A percentile compares a stretch with the other conserved stretches of the same genome.
phyloP scores from a whole-genome alignment of 2,888 invertebrate genomes.

The Tuta absoluta region DNA sequence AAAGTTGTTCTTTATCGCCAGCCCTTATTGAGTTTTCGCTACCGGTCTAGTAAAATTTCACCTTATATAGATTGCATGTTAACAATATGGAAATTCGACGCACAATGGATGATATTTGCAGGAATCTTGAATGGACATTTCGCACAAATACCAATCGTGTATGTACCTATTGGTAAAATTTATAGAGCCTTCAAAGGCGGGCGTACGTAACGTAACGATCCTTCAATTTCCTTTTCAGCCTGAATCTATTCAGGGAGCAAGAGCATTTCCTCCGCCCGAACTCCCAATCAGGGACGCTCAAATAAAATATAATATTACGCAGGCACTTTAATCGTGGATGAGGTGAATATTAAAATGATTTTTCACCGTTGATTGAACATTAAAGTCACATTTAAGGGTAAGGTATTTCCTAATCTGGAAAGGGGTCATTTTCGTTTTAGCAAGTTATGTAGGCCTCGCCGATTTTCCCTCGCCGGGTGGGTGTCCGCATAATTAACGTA shows the following conservation, averaged over 20 bases:
- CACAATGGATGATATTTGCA: constrained; percentile 22
- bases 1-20: no score
- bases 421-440: constrained; percentile 17
- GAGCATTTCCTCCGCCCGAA: constrained; percentile 65
- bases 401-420: constrained; percentile 21
- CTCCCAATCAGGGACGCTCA: constrained; percentile 63
- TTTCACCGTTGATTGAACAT: constrained; percentile 50
- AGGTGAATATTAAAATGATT: constrained; percentile 65
- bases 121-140: constrained; percentile 39
- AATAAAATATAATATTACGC: constrained; percentile 57
- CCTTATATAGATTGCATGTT: neutral
- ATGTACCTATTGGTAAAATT: constrained; percentile 62
- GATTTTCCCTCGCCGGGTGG: constrained; percentile 18
- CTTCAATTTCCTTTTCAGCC: constrained; percentile 75
- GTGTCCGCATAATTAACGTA: constrained; percentile 44
- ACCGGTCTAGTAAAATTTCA: no score
- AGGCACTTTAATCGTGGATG: constrained; percentile 58
- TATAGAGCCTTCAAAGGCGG: constrained; percentile 62
- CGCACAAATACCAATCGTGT: constrained; percentile 59
- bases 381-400: constrained; percentile 22
- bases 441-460: constrained; percentile 13
- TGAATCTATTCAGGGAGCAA: constrained; percentile 68
- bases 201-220: constrained; percentile 70
- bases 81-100: constrained; percentile 5
- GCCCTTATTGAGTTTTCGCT: no score